Conservation (phyloP, 1,140 invertebrate species). For the Helicoverpa zea region DNA sequence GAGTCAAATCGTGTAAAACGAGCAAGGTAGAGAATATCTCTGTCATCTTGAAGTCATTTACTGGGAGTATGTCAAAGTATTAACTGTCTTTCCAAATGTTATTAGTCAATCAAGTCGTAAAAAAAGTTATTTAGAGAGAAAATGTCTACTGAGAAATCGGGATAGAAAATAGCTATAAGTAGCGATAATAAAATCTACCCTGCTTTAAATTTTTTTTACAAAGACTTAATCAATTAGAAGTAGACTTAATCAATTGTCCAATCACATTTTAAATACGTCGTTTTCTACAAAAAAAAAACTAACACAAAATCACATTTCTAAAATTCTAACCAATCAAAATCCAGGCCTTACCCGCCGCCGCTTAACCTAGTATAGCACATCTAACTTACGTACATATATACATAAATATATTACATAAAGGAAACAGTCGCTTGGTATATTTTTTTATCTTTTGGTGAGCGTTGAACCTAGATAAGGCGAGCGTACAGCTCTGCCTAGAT, state of each 20-base stretch:
- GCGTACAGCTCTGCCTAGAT: conserved; percentile 33
- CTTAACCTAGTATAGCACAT: conserved; percentile 31
- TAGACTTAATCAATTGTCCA: background rate
- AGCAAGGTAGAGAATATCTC: too few species aligned
- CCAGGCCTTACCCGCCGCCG: background rate
- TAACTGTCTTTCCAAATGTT: too few species aligned
- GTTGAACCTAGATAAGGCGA: conserved; percentile 43
- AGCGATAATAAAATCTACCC: too few species aligned
- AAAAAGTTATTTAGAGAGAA: too few species aligned
- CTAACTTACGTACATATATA: background rate
- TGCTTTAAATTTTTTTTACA: too few species aligned
- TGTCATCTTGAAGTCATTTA: too few species aligned
- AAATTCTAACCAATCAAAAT: background rate
- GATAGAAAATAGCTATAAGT: too few species aligned
- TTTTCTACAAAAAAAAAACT: background rate
- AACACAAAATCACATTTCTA: background rate
- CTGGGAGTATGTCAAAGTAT: too few species aligned
- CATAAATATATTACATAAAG: conserved; percentile 39
- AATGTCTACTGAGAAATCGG: too few species aligned
- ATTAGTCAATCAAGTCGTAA: too few species aligned
- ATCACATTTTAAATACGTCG: background rate
- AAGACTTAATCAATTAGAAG: too few species aligned
- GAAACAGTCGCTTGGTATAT: conserved; percentile 38
- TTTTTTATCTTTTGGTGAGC: conserved; percentile 47
- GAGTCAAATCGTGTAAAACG: too few species aligned